Evolutionary conservation across 2,113 vertebrate species (phyloP), one percentile per base, ranked within the genome.

Genomic region (Argyrosomus japonicus): DNA sequence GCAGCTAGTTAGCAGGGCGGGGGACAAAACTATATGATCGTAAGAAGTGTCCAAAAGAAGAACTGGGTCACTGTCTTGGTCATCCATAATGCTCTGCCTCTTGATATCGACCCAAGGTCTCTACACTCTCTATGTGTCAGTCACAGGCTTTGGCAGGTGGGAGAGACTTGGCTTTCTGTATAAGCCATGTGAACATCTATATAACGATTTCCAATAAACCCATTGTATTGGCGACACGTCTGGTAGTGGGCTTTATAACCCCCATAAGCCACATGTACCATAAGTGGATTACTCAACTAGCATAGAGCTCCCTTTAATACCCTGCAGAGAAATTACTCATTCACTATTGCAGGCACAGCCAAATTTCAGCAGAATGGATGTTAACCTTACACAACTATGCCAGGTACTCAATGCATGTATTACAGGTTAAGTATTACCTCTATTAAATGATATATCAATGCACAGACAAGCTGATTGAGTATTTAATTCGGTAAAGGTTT

Each of bases 241-340:
- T 88, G 79, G 57, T 32, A 68, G n/a, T 62, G 58, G 53, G 47
- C 53, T 79, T 76, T 65, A 74, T 72, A 74, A 78, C 76, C 81
- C 64, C 79, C 36, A 67, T 81, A 71, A 76, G 62, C 58, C 61
- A 83, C 6, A 76, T 71, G 21, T 88, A 40, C 36, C 36, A 40
- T 40, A 88, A 85, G 74, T 81, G 79, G 85, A 91, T 93, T 87
- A 87, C 53, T 63, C 29, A 73, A 61, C 68, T 67, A 63, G 48
- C 51, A 69, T 45, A 73, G 43, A 69, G 68, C 77, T 85, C 14
- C 21, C 15, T 79, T 61, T 61, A 76, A 85, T 77, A 82, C 74
- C 63, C 69, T 78, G 27, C 63, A 77, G 68, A 68, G 50, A 81
- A 81, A 86, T 80, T 17, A 84, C 57, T 77, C 75, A 79, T 79